Conservation (phyloP, 2,113 vertebrate species). For the Pedetes capensis region DNA sequence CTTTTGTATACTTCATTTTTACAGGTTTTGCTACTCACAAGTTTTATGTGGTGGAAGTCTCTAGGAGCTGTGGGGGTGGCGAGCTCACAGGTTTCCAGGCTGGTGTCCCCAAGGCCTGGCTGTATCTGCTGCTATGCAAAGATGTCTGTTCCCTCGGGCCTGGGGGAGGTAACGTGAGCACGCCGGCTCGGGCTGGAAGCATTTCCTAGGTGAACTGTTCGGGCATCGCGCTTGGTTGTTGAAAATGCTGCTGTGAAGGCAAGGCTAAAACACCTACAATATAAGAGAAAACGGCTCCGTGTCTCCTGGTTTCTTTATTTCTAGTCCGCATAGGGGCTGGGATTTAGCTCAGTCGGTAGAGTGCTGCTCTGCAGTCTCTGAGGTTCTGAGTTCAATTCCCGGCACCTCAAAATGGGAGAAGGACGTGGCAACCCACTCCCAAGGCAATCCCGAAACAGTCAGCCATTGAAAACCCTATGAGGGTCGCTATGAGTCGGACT, state of each 20-base stretch:
- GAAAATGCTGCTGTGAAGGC: constrained; percentile 24
- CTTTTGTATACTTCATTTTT: constrained; percentile 82
- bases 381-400: no score
- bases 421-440: no score
- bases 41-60: constrained; percentile 62
- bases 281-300: not conserved
- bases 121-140: constrained; percentile 65
- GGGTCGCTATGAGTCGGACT: no score
- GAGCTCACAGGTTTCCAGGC: constrained; percentile 25
- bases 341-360: no score
- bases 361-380: no score
- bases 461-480: no score
- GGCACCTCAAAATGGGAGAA: no score
- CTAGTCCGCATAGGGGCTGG: not conserved
- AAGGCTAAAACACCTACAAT: not conserved
- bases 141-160: constrained; percentile 53
- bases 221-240: constrained; percentile 53
- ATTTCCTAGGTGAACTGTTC: constrained; percentile 58
- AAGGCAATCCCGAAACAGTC: no score
- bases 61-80: constrained; percentile 1
- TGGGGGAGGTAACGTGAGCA: constrained; percentile 44
- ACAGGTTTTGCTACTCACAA: constrained; percentile 71
- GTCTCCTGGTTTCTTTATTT: constrained; percentile 9
- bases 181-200: constrained; percentile 22
- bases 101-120: constrained; percentile 49